Base-by-base conservation (phyloP, 2,113 vertebrate genomes). In the Typhlomys cinereus region DNA sequence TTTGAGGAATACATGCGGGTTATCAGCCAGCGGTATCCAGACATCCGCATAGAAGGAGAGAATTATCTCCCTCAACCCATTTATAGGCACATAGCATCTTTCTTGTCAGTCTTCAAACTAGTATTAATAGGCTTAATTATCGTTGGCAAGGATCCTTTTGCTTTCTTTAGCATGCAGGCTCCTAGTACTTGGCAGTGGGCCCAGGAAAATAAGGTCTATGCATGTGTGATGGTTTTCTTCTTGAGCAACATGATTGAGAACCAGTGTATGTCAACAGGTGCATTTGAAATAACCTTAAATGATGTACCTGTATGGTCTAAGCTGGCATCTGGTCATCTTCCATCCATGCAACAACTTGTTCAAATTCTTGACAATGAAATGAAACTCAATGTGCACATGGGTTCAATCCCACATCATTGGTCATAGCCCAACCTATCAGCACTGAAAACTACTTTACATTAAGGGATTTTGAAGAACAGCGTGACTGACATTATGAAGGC, bases 191-290 rank as follows among this genome's bases (percentile, higher is more conserved):
- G 99, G 99, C 98, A 99, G 94, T 99, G 99, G 99, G 98, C 99
- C 95, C 99, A 99, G 97, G 99, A 99, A 97, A 99, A 99, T 96
- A 99, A 99, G 99, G 99, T 99, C 75, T 99, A 99, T 94, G 99
- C 99, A 89, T 99, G 99, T 96, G 99, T 99, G 99, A 99, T 99
- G 99, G 99, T 99, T 96, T 99, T 99, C 98, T 99, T 99, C 98
- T 96, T 99, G 97, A 99, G 99, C 98, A 99, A 99, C 98, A 99
- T 99, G 99, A 98, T 99, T 96, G 99, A 99, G 98, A 99, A 99
- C 98, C 99, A 99, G 97, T 99, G 99, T 79, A 99, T 99, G 99
- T 99, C 99, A 75, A 99, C 99, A 7, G 99, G 99, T 91, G 99
- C 99, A 81, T 99, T 99, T 98, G 99, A 99, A 96, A 99, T 99